These are phyloP conservation scores for Phyllotreta striolata DNA, from an alignment of 2,888 invertebrate species.

Conservation along the genomic window DNA sequence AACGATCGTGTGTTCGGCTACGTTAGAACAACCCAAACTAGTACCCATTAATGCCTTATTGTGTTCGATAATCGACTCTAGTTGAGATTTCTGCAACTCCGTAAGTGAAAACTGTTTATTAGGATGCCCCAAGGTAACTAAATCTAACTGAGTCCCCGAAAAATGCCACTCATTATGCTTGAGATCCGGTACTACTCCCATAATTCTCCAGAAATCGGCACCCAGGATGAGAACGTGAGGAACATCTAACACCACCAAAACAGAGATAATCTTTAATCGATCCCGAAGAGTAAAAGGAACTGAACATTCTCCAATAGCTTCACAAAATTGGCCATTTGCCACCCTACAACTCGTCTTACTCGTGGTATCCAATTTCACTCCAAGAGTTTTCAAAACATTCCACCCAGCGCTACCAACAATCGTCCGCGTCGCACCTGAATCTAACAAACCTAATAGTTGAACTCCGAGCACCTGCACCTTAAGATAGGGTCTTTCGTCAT, in stretches of 20 bases:
- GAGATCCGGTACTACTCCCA: conserved; percentile 26
- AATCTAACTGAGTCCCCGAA: neutral
- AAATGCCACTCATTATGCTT: conserved; percentile 25
- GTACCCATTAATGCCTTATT: conserved; percentile 1
- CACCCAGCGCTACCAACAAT: conserved; percentile 31
- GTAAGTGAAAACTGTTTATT: no score
- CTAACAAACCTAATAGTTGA: conserved; percentile 23
- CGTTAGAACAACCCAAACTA: neutral
- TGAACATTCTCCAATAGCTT: conserved; percentile 22
- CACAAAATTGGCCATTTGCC: conserved; percentile 30
- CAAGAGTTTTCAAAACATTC: conserved; percentile 19
- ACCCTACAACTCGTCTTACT: conserved; percentile 20
- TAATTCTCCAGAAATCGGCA: conserved; percentile 9
- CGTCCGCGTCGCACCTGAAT: conserved; percentile 33
- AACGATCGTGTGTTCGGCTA: conserved; percentile 1
- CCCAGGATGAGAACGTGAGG: neutral
- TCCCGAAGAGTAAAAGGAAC: conserved; percentile 27
- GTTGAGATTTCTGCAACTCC: no score
- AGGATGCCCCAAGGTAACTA: neutral
- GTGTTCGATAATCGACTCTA: no score
- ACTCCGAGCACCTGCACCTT: conserved; percentile 23
- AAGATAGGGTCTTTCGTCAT: conserved; percentile 8
- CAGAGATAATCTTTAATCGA: conserved; percentile 16
- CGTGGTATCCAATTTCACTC: conserved; percentile 17
- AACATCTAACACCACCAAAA: conserved; percentile 17